Evolutionary conservation across 2,888 invertebrate species (phyloP).

Genomic region (Metellina segmentata): DNA sequence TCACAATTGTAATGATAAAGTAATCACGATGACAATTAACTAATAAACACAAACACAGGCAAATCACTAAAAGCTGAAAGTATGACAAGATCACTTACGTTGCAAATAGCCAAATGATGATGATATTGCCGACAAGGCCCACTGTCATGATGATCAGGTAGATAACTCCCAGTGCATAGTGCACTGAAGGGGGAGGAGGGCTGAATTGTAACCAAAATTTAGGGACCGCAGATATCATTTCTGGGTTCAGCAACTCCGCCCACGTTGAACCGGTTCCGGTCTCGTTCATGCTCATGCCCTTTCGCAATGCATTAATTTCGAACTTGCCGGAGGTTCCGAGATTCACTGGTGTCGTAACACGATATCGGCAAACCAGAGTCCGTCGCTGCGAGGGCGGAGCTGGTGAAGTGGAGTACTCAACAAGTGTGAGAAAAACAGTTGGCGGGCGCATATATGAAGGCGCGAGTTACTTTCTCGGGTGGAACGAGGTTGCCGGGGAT

Average conservation of each 20-base stretch:
- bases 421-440: too few relatives aligned
- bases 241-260: constrained; percentile 82
- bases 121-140: constrained; percentile 87
- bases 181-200: constrained; percentile 84
- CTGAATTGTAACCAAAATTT: constrained; percentile 87
- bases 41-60: too few relatives aligned
- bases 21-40: too few relatives aligned
- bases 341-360: too few relatives aligned
- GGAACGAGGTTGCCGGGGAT: too few relatives aligned
- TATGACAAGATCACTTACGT: constrained; percentile 83
- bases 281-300: background rate
- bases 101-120: constrained; percentile 87
- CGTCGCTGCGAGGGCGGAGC: too few relatives aligned
- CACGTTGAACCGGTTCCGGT: constrained; percentile 10
- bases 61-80: background rate
- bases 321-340: too few relatives aligned
- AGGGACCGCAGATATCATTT: constrained; percentile 85
- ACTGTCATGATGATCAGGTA: constrained; percentile 85
- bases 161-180: constrained; percentile 85
- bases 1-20: too few relatives aligned
- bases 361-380: too few relatives aligned
- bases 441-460: too few relatives aligned
- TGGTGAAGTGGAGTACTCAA: too few relatives aligned
- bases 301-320: background rate
- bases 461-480: too few relatives aligned